Base-by-base conservation (phyloP, 2,113 vertebrate genomes). In the Phaetusa simplex region DNA sequence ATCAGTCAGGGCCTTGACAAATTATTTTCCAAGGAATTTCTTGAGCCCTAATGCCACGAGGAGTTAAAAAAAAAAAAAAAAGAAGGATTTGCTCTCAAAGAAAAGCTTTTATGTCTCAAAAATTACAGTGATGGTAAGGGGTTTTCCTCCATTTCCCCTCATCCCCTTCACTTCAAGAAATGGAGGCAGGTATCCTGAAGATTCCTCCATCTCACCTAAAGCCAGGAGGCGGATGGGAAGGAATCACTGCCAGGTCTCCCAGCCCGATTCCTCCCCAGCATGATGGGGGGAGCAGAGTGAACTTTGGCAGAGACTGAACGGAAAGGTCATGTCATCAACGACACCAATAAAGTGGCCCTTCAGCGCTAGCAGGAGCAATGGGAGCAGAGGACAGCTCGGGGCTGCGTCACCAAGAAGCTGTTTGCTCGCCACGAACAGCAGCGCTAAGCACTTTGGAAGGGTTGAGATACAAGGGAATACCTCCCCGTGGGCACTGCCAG, bases 1-100 rank as follows among this genome's bases (percentile, higher is more conserved):
- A 98, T 98, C 98, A 98, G 97, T 85, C 78, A 38, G 78, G 88
- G 83, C 82, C 83, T 98, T 98, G 98, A 98, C 98, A 98, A 98
- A 98, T 98, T 98, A 98, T 98, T 98, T 98, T 98, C 95, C 49
- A 14, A 98, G 97, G 98, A 98, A 98, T 98, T 98, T 97, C 97
- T 98, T 95, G 78, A 96, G 93, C 90, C 95, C 56, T 98, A 97
- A 97, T 98, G 90, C 97, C 96, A 90, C 3, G 13, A 95, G 90
- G 66, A 90, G 64, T 27, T 19, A 32, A 62, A 61, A 83, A 77
- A 15, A 24, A 7, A 17, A 36, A 40, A 56, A 43, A 74, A 72
- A 80, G 69, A 56, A 43, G 29, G 52, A 93, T 96, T 97, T 91
- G 53, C 94, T 97, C 94, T 95, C 81, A 95, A 96, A 96, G 96